Conservation (phyloP, 2,888 invertebrate genomes). For the Dryococelus australis region DNA sequence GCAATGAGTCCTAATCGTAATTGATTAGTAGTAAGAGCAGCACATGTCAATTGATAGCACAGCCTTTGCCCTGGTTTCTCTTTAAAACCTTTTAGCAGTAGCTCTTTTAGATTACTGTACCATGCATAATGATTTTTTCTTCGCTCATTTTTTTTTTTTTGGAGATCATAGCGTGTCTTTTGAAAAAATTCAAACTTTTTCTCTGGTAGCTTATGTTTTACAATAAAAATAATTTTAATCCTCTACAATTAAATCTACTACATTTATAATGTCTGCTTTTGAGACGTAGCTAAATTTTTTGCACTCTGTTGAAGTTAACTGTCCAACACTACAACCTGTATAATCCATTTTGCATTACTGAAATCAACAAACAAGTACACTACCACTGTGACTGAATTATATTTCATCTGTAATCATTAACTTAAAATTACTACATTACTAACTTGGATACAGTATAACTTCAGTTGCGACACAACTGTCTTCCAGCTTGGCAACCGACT, state of each 20-base stretch:
- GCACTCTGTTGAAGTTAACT: constrained; percentile 21
- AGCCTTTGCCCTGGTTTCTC: constrained; percentile 25
- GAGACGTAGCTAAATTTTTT: background rate
- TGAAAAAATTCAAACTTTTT: constrained; percentile 29
- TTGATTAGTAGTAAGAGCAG: too few relatives aligned
- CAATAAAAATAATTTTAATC: background rate
- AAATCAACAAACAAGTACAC: background rate
- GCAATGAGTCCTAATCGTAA: too few relatives aligned
- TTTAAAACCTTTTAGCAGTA: constrained; percentile 18
- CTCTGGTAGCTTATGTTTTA: background rate
- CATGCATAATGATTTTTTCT: constrained; percentile 5
- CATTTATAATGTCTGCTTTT: background rate
- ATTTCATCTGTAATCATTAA: background rate
- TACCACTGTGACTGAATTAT: background rate
- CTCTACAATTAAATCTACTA: background rate
- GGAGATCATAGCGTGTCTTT: constrained; percentile 28
- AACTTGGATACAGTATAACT: background rate
- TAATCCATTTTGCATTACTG: background rate
- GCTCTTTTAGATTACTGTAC: background rate
- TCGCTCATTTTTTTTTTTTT: constrained; percentile 5
- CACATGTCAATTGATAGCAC: too few relatives aligned
- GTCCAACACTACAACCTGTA: constrained; percentile 1
- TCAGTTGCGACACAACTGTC: too few relatives aligned
- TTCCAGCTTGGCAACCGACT: too few relatives aligned
- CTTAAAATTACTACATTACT: background rate